A percentile compares a stretch with the other conserved stretches of the same genome.
These are phyloP conservation scores for Amblyjoppa fuscipennis DNA, from an alignment of 2,888 invertebrate species.

Conservation along the genomic window DNA sequence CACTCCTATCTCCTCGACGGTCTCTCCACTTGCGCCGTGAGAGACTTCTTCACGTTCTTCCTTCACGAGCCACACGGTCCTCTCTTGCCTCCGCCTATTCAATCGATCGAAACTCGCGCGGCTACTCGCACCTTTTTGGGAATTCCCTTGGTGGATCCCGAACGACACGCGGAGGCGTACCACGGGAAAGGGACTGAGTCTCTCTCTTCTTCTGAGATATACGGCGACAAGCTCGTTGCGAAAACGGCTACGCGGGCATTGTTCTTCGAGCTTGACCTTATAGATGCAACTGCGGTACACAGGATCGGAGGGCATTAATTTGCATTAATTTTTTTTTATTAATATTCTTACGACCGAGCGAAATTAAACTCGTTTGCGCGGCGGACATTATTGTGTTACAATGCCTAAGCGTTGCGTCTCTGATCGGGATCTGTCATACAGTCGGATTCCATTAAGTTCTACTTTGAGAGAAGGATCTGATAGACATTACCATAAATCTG, in stretches of 20 bases:
- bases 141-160: conserved; percentile 54
- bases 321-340: background rate
- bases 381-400: background rate
- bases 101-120: conserved; percentile 63
- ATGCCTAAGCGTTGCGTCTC: too few relatives aligned
- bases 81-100: conserved; percentile 55
- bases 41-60: conserved; percentile 34
- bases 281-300: conserved; percentile 7
- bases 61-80: conserved; percentile 22
- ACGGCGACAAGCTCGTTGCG: conserved; percentile 24
- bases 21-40: conserved; percentile 34
- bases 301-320: background rate
- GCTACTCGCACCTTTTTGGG: conserved; percentile 73
- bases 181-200: conserved; percentile 29
- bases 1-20: conserved; percentile 54
- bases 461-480: too few relatives aligned
- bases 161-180: conserved; percentile 54
- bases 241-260: conserved; percentile 41
- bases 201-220: conserved; percentile 20
- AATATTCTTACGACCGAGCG: background rate
- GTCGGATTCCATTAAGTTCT: too few relatives aligned
- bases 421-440: too few relatives aligned
- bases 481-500: too few relatives aligned
- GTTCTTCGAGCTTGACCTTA: conserved; percentile 47
- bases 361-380: background rate